Evolutionary conservation across 2,113 vertebrate genomes (phyloP).

Genomic region (Phylloscopus whistleri): DNA sequence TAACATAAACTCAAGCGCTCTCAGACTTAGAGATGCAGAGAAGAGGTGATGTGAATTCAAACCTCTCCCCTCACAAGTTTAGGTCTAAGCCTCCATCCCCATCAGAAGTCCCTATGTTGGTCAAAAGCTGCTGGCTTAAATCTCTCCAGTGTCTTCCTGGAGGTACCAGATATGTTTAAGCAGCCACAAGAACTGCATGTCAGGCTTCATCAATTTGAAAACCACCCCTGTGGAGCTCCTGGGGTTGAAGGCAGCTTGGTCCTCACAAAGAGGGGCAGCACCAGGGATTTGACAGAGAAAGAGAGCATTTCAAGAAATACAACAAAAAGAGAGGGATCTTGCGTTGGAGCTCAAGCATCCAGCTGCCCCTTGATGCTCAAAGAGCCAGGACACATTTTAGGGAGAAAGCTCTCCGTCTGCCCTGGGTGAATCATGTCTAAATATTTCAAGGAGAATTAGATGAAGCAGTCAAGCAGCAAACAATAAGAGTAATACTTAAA

Average conservation of each 20-base stretch:
- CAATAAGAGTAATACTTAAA: not conserved
- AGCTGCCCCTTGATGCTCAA: not conserved
- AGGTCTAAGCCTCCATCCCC: not conserved
- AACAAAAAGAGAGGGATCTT: accelerated
- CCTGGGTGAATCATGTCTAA: not conserved
- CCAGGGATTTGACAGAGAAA: not conserved
- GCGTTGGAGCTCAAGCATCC: not conserved
- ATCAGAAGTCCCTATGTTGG: not conserved
- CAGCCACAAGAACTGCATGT: not conserved
- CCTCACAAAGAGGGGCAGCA: not conserved
- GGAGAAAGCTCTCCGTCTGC: not conserved
- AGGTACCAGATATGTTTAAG: not conserved
- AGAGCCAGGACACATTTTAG: not conserved
- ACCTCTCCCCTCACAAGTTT: not conserved
- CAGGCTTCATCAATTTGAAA: not conserved
- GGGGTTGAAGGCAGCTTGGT: not conserved
- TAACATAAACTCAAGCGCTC: not conserved
- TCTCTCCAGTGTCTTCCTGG: not conserved
- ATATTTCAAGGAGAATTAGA: not conserved
- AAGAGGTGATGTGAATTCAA: not conserved
- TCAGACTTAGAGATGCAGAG: not conserved
- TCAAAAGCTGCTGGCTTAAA: not conserved
- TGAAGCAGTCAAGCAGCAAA: not conserved
- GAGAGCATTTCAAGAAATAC: not conserved
- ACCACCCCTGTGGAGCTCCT: not conserved